phyloP scores from a whole-genome alignment of 2,113 vertebrate species.

The Rhadina sibilatrix region DNA sequence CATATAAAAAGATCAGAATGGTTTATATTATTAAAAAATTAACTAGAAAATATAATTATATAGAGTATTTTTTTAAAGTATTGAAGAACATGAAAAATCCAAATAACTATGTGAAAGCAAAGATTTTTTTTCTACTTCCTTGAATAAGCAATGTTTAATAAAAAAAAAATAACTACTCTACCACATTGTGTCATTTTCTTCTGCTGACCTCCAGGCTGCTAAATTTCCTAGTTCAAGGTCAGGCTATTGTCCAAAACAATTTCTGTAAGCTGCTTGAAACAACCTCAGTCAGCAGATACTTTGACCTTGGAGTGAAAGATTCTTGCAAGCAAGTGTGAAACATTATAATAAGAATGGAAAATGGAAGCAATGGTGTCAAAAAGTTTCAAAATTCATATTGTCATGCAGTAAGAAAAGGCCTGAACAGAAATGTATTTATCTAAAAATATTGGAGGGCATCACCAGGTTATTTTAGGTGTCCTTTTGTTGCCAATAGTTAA shows the following conservation, averaged over 20 bases:
- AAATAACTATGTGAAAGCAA: not conserved
- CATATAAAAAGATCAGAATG: not conserved
- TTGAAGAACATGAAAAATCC: not conserved
- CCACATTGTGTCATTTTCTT: not conserved
- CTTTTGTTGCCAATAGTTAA: conserved; percentile 9
- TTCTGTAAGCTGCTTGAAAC: conserved; percentile 11
- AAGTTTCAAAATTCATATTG: not conserved
- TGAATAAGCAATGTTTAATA: not conserved
- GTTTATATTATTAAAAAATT: not conserved
- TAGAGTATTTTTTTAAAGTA: not conserved
- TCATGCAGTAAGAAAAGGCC: not conserved
- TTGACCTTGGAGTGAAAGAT: conserved; percentile 9
- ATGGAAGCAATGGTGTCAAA: not conserved
- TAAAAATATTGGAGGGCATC: conserved; percentile 43
- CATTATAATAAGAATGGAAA: not conserved
- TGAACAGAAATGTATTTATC: conserved; percentile 7
- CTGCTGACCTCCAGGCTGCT: not conserved
- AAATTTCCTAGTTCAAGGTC: conserved; percentile 6
- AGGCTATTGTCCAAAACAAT: not conserved
- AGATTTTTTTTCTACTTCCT: not conserved
- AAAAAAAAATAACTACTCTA: not conserved
- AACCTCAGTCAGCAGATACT: not conserved
- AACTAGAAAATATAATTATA: not conserved
- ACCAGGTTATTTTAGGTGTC: conserved; percentile 44
- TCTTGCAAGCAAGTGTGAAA: not conserved